Conservation (phyloP, 2,888 invertebrate species). For the Celastrina argiolus region DNA sequence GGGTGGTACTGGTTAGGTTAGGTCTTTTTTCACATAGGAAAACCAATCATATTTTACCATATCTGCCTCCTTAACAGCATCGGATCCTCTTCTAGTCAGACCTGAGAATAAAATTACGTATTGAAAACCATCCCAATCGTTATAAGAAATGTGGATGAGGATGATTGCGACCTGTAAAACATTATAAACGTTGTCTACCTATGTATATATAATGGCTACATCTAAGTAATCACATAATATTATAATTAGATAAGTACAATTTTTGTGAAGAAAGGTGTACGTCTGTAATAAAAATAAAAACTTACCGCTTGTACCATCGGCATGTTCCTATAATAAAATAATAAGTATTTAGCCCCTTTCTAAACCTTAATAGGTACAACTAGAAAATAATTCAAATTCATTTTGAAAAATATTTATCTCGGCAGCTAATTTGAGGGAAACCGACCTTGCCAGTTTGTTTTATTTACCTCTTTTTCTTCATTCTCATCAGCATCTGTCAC, state of each 20-base stretch:
- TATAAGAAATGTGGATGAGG: no score
- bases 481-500: neutral
- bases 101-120: neutral
- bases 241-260: no score
- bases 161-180: no score
- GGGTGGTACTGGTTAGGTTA: no score
- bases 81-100: neutral
- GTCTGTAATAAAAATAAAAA: neutral
- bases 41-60: neutral
- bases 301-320: neutral
- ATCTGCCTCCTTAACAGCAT: neutral
- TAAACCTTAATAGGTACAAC: no score
- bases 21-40: no score
- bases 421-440: neutral
- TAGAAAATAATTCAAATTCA: no score
- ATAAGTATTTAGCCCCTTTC: neutral
- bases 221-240: no score
- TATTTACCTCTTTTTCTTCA: neutral
- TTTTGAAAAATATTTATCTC: neutral
- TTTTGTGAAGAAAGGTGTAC: no score
- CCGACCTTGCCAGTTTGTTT: neutral
- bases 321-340: neutral
- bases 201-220: no score
- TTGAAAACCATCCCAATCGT: no score
- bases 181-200: no score